phyloP scores from a whole-genome alignment of 2,797 vertebrate species.

The Muraenolepis orangiensis region DNA sequence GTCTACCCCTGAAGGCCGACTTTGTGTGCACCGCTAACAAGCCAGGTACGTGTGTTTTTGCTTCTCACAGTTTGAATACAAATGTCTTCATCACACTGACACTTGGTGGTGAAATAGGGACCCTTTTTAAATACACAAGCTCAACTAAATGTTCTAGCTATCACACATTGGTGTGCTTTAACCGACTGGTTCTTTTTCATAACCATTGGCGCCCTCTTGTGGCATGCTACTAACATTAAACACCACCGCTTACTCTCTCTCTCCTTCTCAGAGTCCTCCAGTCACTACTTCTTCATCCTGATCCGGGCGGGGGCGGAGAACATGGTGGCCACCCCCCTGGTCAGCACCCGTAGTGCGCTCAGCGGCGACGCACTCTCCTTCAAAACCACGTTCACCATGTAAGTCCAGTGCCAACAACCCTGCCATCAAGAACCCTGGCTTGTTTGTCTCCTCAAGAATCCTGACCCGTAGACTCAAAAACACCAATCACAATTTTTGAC shows the following conservation, averaged over 20 bases:
- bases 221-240: too few species aligned
- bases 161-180: neutral
- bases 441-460: too few species aligned
- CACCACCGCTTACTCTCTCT: neutral
- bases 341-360: constrained; percentile 80
- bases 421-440: too few species aligned
- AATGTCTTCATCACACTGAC: too few species aligned
- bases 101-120: too few species aligned
- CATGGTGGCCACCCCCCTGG: constrained; percentile 85
- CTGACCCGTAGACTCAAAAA: neutral
- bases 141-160: neutral
- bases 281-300: constrained; percentile 88
- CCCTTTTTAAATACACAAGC: too few species aligned
- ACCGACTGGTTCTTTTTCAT: too few species aligned
- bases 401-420: constrained; percentile 53
- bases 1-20: constrained; percentile 93
- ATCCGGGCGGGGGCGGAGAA: constrained; percentile 86
- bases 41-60: constrained; percentile 71
- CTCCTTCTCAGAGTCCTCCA: constrained; percentile 59
- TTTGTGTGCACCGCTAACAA: constrained; percentile 89
- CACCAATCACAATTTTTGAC: neutral
- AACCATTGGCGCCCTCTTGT: neutral
- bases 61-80: neutral
- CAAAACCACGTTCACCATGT: constrained; percentile 86
- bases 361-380: constrained; percentile 91